Base-by-base conservation (phyloP, 2,113 vertebrate genomes). In the Lutjanus erythropterus region DNA sequence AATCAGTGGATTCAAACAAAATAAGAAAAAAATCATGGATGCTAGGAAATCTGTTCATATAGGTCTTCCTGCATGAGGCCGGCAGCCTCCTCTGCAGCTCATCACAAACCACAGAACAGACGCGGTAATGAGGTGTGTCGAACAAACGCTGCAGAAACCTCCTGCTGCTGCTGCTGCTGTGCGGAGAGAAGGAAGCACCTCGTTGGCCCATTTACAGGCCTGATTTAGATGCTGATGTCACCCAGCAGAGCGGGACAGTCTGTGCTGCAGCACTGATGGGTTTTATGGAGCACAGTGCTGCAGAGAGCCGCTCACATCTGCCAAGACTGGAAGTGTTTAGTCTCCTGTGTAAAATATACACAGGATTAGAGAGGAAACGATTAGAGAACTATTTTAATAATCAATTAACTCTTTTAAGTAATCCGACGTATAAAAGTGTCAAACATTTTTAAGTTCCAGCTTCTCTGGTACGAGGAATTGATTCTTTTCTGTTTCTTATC, bases 141-240 rank as follows among this genome's bases (percentile, higher is more conserved):
- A 21, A n/a, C n/a, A n/a, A n/a, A 39, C 6, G 59, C 71, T 74
- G 86, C 83, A 44, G 79, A 59, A 9, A 46, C 3, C 77, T 66
- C 6, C 76, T n/a, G 77, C 77, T 52, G 78, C 67, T 3, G 59
- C 76, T n/a, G 77, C 77, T 52, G 78, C 67, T 3, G 59, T 8
- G 41, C 47, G 10, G 71, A 44, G 61, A 55, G 42, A 6, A 75
- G 71, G 71, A 37, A 41, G 86, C 88, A 55, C 86, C 88, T 87
- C 53, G 15, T 72, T 88, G 81, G 76, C 86, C 91, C 90, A 91
- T 77, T 93, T 85, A 83, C 72, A 73, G 84, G 78, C 81, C 80
- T 50, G 78, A 88, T 86, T 81, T 83, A 84, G 89, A 83, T 21
- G 83, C 86, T 88, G 86, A 88, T 70, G 88, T 89, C 87, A 91